phyloP scores from a whole-genome alignment of 1,140 invertebrate genomes.

The Brachionus angularis region DNA sequence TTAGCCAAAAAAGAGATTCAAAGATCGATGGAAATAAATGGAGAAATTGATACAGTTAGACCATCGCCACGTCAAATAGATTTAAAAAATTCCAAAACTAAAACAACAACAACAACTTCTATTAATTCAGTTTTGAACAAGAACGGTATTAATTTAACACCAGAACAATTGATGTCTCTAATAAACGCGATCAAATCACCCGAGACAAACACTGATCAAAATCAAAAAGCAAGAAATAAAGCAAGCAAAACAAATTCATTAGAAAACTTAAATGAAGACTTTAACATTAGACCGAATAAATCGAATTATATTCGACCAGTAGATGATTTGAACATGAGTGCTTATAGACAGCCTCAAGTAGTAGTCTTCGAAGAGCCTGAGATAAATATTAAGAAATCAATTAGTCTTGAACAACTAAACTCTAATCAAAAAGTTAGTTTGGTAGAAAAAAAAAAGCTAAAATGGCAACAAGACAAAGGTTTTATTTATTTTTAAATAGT shows the following conservation, averaged over 20 bases:
- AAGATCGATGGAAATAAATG: constrained; percentile 19
- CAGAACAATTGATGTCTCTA: neutral
- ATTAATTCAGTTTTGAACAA: constrained; percentile 13
- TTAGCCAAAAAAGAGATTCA: constrained; percentile 12
- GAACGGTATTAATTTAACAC: constrained; percentile 6
- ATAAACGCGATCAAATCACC: neutral
- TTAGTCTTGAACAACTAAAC: neutral
- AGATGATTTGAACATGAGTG: too few species aligned
- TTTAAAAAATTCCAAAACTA: neutral
- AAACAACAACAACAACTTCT: neutral
- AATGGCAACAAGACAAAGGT: constrained; percentile 40
- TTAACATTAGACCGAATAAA: too few species aligned
- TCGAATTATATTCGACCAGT: too few species aligned
- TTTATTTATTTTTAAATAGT: too few species aligned
- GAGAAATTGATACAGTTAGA: neutral
- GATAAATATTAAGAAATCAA: too few species aligned
- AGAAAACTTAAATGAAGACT: too few species aligned
- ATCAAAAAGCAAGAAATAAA: neutral
- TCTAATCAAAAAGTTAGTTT: neutral
- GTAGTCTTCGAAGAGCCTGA: too few species aligned
- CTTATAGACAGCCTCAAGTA: too few species aligned
- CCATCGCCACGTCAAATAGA: constrained; percentile 9
- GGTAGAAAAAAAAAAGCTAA: constrained; percentile 13
- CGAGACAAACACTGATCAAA: neutral
- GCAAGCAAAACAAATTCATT: neutral